These are phyloP conservation scores for Leucopsar rothschildi DNA, from an alignment of 2,113 vertebrate genomes.

Conservation along the genomic window DNA sequence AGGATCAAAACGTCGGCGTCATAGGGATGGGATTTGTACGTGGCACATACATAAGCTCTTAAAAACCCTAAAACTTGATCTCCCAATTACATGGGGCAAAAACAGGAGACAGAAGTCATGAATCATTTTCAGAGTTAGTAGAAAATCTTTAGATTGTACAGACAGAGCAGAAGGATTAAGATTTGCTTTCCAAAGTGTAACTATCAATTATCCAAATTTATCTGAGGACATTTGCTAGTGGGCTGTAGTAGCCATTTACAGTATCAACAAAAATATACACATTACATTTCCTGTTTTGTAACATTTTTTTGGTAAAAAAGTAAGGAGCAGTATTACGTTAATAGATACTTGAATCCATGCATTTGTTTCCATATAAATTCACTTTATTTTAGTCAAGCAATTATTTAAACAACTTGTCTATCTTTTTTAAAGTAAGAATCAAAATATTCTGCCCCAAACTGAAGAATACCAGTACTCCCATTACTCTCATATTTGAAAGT, in stretches of 20 bases:
- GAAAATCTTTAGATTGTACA: not conserved
- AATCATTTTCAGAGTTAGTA: not conserved
- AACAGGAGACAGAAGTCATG: not conserved
- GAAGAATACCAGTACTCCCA: not conserved
- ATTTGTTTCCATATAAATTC: constrained; percentile 4
- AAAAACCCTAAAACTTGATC: not conserved
- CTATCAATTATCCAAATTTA: not conserved
- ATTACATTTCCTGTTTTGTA: constrained; percentile 1
- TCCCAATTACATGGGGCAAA: not conserved
- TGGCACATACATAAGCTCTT: not conserved
- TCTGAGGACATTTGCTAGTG: not conserved
- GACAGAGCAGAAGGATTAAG: not conserved
- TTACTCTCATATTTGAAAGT: not conserved
- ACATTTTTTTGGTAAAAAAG: not conserved
- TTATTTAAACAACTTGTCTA: not conserved
- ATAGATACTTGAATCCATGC: not conserved
- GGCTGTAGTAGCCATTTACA: not conserved
- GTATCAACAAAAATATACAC: constrained; percentile 2
- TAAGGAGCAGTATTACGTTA: not conserved
- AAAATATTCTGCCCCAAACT: not conserved
- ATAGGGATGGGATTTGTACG: not conserved
- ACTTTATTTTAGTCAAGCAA: constrained; percentile 15
- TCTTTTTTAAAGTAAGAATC: constrained; percentile 29
- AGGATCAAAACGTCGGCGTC: not conserved
- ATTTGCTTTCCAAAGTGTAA: not conserved